Base-by-base conservation (phyloP, 1,140 invertebrate genomes). In the Ctenoplectra terminalis region DNA sequence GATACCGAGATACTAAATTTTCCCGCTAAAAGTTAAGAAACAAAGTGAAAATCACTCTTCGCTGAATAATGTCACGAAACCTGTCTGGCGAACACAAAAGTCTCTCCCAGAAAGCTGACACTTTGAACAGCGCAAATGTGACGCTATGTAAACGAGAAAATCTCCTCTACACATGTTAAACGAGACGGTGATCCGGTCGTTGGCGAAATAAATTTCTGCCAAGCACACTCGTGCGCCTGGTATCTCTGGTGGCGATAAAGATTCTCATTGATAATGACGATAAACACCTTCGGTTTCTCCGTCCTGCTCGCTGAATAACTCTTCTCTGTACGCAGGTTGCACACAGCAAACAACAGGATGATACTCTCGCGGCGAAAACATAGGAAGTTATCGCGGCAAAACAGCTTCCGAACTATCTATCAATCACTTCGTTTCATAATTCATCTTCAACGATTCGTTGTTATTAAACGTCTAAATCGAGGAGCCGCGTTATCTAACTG, bases 241-340 rank as follows among this genome's bases (percentile, higher is more conserved):
- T 86, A 84, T 82, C 73, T 63, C 37, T 17, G 70, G n/a, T 23
- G 3, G 0, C 15, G 60, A 85, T 73, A 85, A 86, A 54, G 71
- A 63, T 73, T 43, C 40, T 69, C 56, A 69, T 67, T 60, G 64
- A 86, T 74, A 82, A 78, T 60, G 34, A 56, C 15, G 83, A 82
- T 71, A 85, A 85, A 54, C 17, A 34, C 46, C 31, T 26, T 17
- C 15, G n/a, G 46, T 20, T 0, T 26, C n/a, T 20, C 8, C 20
- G 26, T 17, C 7, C 26, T 6, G 3, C 4, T 50, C 11, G 20
- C n/a, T 40, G 20, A 37, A 34, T 40, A 37, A 34, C 9, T n/a
- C 20, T 7, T 46, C 52, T 3, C 48, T 9, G 15, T 46, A 43
- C 34, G 15, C 43, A n/a, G 20, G 11, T 2, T 74, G 50, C 46